A percentile compares a stretch with the other conserved stretches of the same genome.
phyloP scores from a whole-genome alignment of 2,797 vertebrate species.

The Enteromius radiatus region DNA sequence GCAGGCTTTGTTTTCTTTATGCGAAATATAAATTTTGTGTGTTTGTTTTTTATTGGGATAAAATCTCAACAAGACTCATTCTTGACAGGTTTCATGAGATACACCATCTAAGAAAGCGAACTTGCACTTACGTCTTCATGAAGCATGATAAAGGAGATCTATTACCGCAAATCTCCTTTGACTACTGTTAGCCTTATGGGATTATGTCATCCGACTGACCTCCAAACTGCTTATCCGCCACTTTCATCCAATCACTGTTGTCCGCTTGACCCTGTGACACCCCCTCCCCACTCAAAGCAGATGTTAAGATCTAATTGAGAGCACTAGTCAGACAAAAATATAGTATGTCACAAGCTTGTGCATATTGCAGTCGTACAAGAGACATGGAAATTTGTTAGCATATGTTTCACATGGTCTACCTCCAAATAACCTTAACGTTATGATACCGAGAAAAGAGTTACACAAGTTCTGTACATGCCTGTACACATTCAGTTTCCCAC shows the following conservation, averaged over 20 bases:
- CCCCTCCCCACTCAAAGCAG: constrained; percentile 14
- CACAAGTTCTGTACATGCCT: constrained; percentile 5
- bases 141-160: constrained; percentile 34
- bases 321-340: constrained; percentile 16
- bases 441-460: neutral
- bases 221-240: constrained; percentile 46
- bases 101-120: neutral
- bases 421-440: neutral
- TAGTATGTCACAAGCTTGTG: neutral
- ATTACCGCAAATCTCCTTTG: constrained; percentile 47
- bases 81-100: neutral
- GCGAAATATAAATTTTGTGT: neutral
- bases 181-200: constrained; percentile 43
- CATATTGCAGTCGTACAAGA: neutral
- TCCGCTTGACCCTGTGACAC: constrained; percentile 46
- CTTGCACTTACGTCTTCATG: constrained; percentile 15
- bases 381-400: constrained; percentile 14
- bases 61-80: neutral
- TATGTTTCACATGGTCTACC: neutral
- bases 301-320: constrained; percentile 35
- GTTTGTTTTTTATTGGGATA: neutral
- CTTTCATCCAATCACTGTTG: constrained; percentile 51
- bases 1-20: neutral
- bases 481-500: constrained; percentile 34
- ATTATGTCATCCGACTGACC: constrained; percentile 60